These are phyloP conservation scores for Sciurus carolinensis DNA, from an alignment of 2,797 vertebrate genomes.

Conservation along the genomic window DNA sequence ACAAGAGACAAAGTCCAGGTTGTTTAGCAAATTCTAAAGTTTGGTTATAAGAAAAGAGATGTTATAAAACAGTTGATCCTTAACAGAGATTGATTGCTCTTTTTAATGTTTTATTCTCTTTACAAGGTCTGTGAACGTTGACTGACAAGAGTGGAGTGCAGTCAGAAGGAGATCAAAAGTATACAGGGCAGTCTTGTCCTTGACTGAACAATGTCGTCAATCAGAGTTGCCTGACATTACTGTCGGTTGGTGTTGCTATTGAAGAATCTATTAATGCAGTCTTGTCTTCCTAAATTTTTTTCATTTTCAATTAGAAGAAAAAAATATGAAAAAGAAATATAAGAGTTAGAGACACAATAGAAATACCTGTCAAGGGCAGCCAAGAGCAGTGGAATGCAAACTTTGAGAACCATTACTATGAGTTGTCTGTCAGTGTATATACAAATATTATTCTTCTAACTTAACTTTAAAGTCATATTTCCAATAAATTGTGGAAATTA, in stretches of 20 bases:
- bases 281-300: neutral
- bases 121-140: neutral
- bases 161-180: neutral
- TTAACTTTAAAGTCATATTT: neutral
- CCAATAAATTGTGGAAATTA: neutral
- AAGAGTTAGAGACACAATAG: neutral
- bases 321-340: neutral
- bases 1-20: neutral
- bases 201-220: neutral
- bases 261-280: neutral
- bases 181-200: neutral
- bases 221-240: neutral
- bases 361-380: neutral
- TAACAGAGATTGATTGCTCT: neutral
- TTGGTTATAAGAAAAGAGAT: neutral
- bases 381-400: neutral
- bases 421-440: neutral
- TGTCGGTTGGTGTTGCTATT: neutral
- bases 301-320: neutral
- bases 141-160: neutral
- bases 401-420: neutral
- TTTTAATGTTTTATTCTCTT: constrained; percentile 54
- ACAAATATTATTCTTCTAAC: neutral
- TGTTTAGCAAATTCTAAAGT: neutral
- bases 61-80: neutral